phyloP scores from a whole-genome alignment of 2,888 invertebrate genomes.

The Pseudococcus jackbeardsleyi region DNA sequence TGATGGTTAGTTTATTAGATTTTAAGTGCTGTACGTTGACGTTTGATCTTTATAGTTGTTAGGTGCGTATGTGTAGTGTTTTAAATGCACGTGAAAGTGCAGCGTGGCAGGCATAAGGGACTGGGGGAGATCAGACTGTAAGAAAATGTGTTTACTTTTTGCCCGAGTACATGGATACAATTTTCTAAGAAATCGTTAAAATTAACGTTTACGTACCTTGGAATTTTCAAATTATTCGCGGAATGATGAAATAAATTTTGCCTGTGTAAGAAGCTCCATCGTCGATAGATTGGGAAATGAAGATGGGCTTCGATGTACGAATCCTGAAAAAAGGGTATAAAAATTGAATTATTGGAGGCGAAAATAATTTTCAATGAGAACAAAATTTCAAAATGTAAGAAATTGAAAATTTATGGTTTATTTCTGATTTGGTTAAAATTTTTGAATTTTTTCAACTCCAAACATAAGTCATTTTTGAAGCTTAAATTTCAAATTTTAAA shows the following conservation, averaged over 20 bases:
- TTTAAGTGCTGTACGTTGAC: constrained; percentile 29
- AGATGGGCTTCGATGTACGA: no score
- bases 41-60: constrained; percentile 36
- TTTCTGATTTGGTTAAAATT: no score
- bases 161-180: background rate
- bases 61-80: constrained; percentile 5
- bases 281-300: no score
- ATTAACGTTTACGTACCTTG: background rate
- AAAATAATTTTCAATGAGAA: no score
- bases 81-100: constrained; percentile 17
- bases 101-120: background rate
- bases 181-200: background rate
- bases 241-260: background rate
- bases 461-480: no score
- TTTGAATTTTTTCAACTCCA: no score
- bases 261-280: no score
- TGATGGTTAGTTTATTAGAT: constrained; percentile 39
- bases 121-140: background rate
- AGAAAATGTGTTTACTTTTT: background rate
- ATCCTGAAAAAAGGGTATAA: no score
- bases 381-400: no score
- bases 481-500: no score
- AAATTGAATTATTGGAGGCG: no score
- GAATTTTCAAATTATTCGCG: background rate
- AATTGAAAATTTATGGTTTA: no score